Base-by-base conservation (phyloP, 1,140 invertebrate species). In the Hesperophylax magnus region DNA sequence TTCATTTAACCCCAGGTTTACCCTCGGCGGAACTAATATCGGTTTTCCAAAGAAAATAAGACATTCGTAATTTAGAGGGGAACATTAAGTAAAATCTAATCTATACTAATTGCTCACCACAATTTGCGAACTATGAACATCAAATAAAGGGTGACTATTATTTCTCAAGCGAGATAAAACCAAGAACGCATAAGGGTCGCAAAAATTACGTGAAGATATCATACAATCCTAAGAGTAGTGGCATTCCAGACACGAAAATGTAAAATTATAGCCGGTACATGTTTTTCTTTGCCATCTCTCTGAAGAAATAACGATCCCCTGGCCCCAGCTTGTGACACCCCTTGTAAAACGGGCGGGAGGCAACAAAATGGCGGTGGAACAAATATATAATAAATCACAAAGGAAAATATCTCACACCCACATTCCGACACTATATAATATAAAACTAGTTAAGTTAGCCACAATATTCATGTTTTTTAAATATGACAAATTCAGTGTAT, bases 191-290 rank as follows among this genome's bases (percentile, higher is more conserved):
- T 24, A 61, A 20, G 24, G 60, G 24, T 24, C 22, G 60, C 60
- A 6, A 61, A 61, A 61, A 24, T 61, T 9, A 15, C 39, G 60
- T 20, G 8, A 22, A 61, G 18, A 61, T 61, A 61, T 61, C 20
- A 61, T 22, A 24, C 60, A 61, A 61, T 24, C 22, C 60, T 24
- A 20, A 24, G 60, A 9, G 60, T 20, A 61, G 65, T 69, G 24
- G 20, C 27, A 72, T 72, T 72, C 69, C 69, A 52, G 69, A 53
- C 69, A 72, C 47, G 69, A 54, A 72, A 52, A 72, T 20, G 52
- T 53, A 27, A 72, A 72, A 72, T 72, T 20, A 72, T 72, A 22
- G 47, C 69, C 27, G n/a, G n/a, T 72, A 72, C 69, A 53, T 72
- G 69, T 52, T 53, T 72, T 53, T 54, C 69, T 54, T 72, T 53